A percentile compares a stretch with the other conserved stretches of the same genome.
These are phyloP conservation scores for Bombyx huttoni DNA, from an alignment of 2,888 invertebrate species.

Conservation along the genomic window DNA sequence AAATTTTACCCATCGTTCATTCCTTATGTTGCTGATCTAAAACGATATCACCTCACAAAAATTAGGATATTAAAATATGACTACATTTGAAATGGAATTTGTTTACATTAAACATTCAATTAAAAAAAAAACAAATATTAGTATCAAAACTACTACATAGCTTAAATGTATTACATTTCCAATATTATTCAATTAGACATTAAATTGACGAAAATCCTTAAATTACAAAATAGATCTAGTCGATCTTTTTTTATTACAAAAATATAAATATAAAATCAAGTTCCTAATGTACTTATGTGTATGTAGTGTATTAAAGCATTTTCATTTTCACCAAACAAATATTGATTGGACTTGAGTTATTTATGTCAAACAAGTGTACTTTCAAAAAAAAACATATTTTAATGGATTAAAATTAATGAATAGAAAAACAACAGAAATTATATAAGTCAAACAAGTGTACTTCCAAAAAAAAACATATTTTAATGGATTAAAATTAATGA, in stretches of 20 bases:
- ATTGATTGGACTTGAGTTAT: background rate
- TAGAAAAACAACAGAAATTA: too few relatives aligned
- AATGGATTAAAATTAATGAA: too few relatives aligned
- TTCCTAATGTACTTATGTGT: background rate
- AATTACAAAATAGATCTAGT: background rate
- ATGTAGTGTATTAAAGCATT: background rate
- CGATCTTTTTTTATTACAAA: slow-evolving; percentile 5
- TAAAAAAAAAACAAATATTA: background rate
- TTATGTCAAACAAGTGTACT: background rate
- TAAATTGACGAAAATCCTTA: background rate
- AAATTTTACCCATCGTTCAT: too few relatives aligned
- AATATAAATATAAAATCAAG: background rate
- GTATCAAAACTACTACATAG: background rate
- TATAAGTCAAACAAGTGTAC: too few relatives aligned
- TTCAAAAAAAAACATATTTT: too few relatives aligned
- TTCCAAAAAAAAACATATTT: too few relatives aligned
- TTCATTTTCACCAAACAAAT: background rate
- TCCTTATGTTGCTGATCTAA: too few relatives aligned
- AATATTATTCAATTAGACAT: background rate
- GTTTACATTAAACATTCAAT: background rate
- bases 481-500: too few relatives aligned
- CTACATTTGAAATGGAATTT: background rate
- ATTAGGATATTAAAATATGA: background rate
- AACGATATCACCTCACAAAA: background rate
- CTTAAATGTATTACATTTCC: background rate